phyloP scores from a whole-genome alignment of 2,113 vertebrate genomes.

The Alexandromys fortis region DNA sequence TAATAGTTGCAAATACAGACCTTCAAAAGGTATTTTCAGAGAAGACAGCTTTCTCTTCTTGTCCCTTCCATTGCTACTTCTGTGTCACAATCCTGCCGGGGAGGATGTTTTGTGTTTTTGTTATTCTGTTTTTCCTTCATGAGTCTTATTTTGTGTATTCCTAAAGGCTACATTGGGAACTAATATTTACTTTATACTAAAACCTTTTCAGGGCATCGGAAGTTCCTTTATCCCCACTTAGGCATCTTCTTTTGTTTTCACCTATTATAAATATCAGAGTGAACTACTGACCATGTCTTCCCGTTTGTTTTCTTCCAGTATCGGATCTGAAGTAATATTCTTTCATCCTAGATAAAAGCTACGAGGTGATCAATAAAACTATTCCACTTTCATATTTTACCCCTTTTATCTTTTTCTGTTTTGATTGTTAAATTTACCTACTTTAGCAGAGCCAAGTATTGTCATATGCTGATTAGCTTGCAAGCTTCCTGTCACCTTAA shows the following conservation, averaged over 20 bases:
- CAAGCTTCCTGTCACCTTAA: background rate
- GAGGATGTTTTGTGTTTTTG: background rate
- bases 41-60: background rate
- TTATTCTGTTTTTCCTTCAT: constrained; percentile 26
- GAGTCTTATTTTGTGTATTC: background rate
- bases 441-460: background rate
- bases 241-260: background rate
- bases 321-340: constrained; percentile 40
- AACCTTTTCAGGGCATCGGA: background rate
- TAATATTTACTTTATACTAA: constrained; percentile 29
- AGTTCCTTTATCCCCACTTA: background rate
- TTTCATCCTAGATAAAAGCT: constrained; percentile 40
- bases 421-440: constrained; percentile 31
- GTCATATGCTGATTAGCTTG: background rate
- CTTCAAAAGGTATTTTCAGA: background rate
- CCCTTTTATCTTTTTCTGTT: background rate
- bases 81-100: background rate
- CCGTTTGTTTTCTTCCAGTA: background rate
- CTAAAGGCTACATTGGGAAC: background rate
- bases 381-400: constrained; percentile 41
- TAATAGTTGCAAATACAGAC: background rate
- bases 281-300: background rate
- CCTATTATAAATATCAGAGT: background rate
- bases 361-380: background rate
- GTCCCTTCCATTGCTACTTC: background rate